Evolutionary conservation across 2,797 vertebrate species (phyloP).

Genomic region (Eutrigla gurnardus): DNA sequence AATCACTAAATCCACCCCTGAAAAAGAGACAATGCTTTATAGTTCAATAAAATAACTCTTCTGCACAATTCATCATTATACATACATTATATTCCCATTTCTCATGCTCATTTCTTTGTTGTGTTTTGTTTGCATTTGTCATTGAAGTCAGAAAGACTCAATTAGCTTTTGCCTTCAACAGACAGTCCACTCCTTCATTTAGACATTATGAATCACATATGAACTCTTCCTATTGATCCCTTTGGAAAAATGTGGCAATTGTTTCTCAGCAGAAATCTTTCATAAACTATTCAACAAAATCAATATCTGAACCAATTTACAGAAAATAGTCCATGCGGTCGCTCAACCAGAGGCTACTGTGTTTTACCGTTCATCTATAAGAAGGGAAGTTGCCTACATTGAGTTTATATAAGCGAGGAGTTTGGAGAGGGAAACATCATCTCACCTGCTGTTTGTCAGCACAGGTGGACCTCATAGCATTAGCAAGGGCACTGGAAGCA

Average conservation of each 20-base stretch:
- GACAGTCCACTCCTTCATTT: slow-evolving; percentile 7
- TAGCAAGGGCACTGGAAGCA: background rate
- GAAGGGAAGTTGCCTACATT: background rate
- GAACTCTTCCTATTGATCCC: background rate
- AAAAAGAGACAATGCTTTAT: too few relatives aligned
- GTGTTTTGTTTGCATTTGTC: too few relatives aligned
- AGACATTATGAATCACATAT: background rate
- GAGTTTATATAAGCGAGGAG: background rate
- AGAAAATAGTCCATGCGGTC: background rate
- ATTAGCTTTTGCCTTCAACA: background rate
- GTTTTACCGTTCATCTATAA: background rate
- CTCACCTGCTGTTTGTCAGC: background rate
- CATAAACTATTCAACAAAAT: background rate
- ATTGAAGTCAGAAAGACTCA: background rate
- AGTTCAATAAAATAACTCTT: background rate
- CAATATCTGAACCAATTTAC: background rate
- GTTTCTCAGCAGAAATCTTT: too few relatives aligned
- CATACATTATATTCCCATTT: too few relatives aligned
- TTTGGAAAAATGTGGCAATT: background rate
- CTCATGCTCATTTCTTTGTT: too few relatives aligned
- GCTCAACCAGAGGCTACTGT: background rate
- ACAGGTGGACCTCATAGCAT: background rate
- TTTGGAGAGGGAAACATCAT: background rate
- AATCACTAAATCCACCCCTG: too few relatives aligned
- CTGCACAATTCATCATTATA: background rate